Evolutionary conservation across 2,113 vertebrate genomes (phyloP).

Genomic region (Lanius ludovicianus): DNA sequence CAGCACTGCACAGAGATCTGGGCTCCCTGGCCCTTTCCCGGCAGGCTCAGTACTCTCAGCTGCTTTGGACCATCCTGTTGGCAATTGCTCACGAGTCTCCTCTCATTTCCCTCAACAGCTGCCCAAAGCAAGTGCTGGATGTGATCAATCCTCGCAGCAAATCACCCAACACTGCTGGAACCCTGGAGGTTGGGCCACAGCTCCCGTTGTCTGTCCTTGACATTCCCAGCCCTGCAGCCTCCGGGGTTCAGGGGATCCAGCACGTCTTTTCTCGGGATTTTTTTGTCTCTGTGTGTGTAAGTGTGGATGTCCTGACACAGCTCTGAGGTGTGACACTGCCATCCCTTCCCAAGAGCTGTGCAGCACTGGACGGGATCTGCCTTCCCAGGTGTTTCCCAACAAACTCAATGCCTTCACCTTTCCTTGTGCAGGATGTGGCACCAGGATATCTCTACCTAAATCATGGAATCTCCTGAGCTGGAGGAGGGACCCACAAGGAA

Average conservation of each 20-base stretch:
- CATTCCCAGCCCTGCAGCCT: neutral
- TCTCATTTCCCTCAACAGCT: neutral
- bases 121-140: neutral
- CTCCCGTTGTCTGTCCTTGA: neutral
- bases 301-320: neutral
- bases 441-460: neutral
- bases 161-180: neutral
- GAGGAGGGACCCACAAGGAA: neutral
- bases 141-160: fast-evolving
- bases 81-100: neutral
- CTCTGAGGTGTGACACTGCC: neutral
- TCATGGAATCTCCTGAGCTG: neutral
- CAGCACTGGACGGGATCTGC: neutral
- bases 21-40: too few species aligned
- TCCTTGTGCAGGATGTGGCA: neutral
- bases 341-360: neutral
- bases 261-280: neutral
- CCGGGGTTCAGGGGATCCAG: neutral
- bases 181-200: fast-evolving
- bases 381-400: neutral
- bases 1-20: fast-evolving
- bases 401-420: fast-evolving
- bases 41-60: fast-evolving
- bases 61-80: neutral
- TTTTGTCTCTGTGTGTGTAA: neutral